Evolutionary conservation across 2,113 vertebrate species (phyloP), one percentile per base, ranked within the genome.

Genomic region (Tretioscincus oriximinensis): DNA sequence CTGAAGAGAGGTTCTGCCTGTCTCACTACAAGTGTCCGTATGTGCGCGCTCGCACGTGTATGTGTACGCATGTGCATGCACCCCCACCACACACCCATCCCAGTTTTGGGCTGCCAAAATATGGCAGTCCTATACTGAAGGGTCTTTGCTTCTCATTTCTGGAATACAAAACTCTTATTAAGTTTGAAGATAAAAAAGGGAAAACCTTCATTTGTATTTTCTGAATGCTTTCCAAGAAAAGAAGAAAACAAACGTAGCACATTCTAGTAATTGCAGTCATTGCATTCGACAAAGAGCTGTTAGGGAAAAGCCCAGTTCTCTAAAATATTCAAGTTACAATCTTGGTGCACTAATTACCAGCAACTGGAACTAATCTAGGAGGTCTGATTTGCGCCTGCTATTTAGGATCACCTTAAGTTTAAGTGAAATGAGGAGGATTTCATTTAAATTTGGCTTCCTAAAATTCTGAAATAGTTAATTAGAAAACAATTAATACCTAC

Each of bases 401-500:
- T 9, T 64, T 64, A 45, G 41, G 73, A 63, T 45, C 35, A n/a
- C 31, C 60, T 63, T 45, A 47, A 28, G 26, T 64, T 64, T 41
- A 63, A 76, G 60, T 5, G 73, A 76, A 64, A n/a, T 14, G 35
- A 12, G 31, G 22, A 26, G 64, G 41, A 64, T 24, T 61, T 47
- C 41, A 47, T 22, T 28, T 45, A 28, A 80, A 71, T 71, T 70
- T 79, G 9, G 67, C 68, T 63, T 29, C 61, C 26, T n/a, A n/a
- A n/a, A 24, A 35, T 64, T 64, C 73, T 76, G 49, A 41, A 47
- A 45, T 75, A 76, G 69, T 41, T 47, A 41, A 49, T 90, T 12
- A 71, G 28, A 89, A 88, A 65, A 75, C 68, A 68, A 72, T 24
- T 89, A 82, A 65, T 70, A 58, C 75, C 68, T 45, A 21, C 63